Conservation (phyloP, 2,888 invertebrate species). For the Oscheius sp. region DNA sequence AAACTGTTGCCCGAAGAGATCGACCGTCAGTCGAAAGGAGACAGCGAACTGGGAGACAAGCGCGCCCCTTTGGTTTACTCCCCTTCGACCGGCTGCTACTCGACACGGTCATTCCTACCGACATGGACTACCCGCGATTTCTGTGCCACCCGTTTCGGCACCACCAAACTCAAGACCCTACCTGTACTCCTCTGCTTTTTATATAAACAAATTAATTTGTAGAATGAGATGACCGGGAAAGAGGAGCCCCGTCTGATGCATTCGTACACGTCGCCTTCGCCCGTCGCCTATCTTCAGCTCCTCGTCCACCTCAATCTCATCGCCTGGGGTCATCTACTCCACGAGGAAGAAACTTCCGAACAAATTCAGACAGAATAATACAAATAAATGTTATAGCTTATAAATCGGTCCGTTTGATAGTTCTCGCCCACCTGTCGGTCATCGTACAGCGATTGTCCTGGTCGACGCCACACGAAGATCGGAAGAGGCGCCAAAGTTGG, state of each 20-base stretch:
- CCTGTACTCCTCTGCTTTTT: neutral
- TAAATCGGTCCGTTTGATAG: too few relatives aligned
- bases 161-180: constrained; percentile 8
- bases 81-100: neutral
- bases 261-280: constrained; percentile 14
- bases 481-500: constrained; percentile 70
- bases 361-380: neutral
- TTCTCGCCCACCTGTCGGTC: too few relatives aligned
- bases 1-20: neutral
- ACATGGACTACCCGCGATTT: constrained; percentile 22
- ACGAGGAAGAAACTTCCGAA: neutral
- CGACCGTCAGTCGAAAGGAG: too few relatives aligned
- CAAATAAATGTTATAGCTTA: constrained; percentile 29
- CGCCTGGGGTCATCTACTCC: neutral
- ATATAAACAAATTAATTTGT: too few relatives aligned
- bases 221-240: constrained; percentile 10
- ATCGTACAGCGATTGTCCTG: constrained; percentile 69
- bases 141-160: constrained; percentile 27
- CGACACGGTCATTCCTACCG: neutral
- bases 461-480: constrained; percentile 68
- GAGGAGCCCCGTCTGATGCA: constrained; percentile 8
- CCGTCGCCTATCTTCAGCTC: constrained; percentile 6
- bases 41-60: neutral
- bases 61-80: neutral
- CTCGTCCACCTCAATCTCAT: constrained; percentile 7